Evolutionary conservation across 2,888 invertebrate species (phyloP), one percentile per base, ranked within the genome.

Genomic region (Halictus ligatus): DNA sequence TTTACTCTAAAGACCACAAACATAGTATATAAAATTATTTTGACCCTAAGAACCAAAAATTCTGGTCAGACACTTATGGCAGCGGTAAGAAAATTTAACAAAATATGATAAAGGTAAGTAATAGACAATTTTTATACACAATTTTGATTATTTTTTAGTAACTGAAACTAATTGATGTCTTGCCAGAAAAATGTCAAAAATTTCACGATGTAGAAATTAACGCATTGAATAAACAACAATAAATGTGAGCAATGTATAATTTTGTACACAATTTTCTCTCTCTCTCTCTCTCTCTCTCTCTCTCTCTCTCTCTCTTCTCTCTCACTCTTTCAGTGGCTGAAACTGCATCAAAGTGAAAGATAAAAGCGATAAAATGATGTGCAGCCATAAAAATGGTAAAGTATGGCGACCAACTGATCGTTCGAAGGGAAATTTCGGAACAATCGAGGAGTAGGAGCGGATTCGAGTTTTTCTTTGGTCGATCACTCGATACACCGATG

Each of bases 401-500:
- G 21, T 21, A 54, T 8, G 54, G 8, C 21, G 21, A 8, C 18
- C 8, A 0, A 54, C 8, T 54, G 54, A 21, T 54, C 54, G 54
- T 54, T 54, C 21, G 54, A 54, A 54, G 54, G 54, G 21, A 54
- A 54, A 54, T 54, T 54, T 21, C 21, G 21, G 21, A 21, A 50
- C 6, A 7, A 21, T 50, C 50, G 50, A 50, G 21, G 7, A 35
- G 21, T 21, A 54, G 12, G 25, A 25, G 25, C 25, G 25, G 15
- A 35, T 79, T 72, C 46, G n/a, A 15, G 67, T 40, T 40, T 69
- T 40, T 69, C 35, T 40, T 69, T 69, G 69, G 69, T 40, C 40
- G 40, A 69, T 69, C 18, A 29, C 25, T 35, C 18, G 18, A 75
- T 21, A 25, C 58, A 46, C 78, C 75, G 79, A 79, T 80, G 79